These are phyloP conservation scores for Fregata magnificens DNA, from an alignment of 2,113 vertebrate genomes.

Conservation along the genomic window DNA sequence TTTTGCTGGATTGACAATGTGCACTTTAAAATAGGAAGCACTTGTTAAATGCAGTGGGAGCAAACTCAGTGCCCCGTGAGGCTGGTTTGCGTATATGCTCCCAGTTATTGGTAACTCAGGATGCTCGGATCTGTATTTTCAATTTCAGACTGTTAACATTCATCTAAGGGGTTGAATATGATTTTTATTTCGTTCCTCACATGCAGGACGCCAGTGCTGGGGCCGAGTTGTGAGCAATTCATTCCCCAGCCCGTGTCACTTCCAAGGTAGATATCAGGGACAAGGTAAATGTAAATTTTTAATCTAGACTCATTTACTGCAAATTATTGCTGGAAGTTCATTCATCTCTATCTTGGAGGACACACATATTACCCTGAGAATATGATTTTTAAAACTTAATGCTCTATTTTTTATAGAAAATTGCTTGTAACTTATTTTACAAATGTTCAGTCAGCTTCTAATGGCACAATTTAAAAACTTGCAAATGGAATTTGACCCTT, in stretches of 20 bases:
- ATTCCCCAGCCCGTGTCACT: neutral
- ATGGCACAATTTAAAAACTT: slow-evolving; percentile 39
- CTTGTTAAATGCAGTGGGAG: neutral
- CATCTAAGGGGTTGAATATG: neutral
- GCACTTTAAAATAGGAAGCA: neutral
- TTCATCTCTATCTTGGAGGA: neutral
- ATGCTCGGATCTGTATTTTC: neutral
- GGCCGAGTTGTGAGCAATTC: neutral
- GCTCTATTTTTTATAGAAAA: slow-evolving; percentile 28
- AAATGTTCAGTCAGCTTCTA: slow-evolving; percentile 30
- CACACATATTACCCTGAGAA: neutral
- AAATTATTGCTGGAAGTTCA: neutral
- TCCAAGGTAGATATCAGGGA: neutral
- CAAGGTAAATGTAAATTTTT: slow-evolving; percentile 7
- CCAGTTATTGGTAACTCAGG: accelerated
- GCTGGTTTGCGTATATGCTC: accelerated
- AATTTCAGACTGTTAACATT: neutral
- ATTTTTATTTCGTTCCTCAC: neutral
- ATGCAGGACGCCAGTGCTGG: neutral
- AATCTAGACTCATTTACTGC: neutral
- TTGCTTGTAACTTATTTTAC: slow-evolving; percentile 45
- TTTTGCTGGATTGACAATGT: neutral
- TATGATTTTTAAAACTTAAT: slow-evolving; percentile 39
- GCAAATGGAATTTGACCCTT: slow-evolving; percentile 39
- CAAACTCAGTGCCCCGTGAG: accelerated